A percentile compares a stretch with the other conserved stretches of the same genome.
These are phyloP conservation scores for Peromyscus leucopus DNA, from an alignment of 2,113 vertebrate species.

Conservation along the genomic window DNA sequence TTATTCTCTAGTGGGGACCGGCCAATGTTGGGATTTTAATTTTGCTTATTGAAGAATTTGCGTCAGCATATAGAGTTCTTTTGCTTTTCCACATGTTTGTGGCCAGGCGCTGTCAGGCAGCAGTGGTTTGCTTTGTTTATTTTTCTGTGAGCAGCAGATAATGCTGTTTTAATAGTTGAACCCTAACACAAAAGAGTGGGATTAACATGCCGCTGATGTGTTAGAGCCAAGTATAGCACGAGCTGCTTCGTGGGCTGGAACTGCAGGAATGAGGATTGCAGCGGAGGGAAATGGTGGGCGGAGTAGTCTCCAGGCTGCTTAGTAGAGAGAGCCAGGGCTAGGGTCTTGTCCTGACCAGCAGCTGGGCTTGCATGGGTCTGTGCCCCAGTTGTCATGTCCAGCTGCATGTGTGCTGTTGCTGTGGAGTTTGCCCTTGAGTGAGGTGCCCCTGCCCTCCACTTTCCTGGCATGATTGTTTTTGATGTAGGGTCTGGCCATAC, in stretches of 20 bases:
- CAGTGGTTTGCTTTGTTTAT: not conserved
- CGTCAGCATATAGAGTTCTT: not conserved
- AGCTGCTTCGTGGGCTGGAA: not conserved
- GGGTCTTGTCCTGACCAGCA: not conserved
- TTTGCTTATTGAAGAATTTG: not conserved
- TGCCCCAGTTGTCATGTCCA: not conserved
- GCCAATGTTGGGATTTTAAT: not conserved
- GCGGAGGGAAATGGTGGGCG: not conserved
- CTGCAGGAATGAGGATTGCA: not conserved
- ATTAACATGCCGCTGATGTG: not conserved
- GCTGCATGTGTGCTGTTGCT: not conserved
- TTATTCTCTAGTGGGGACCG: not conserved
- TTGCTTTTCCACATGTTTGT: not conserved
- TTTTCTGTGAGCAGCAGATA: not conserved
- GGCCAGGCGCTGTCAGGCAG: not conserved
- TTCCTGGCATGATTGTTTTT: not conserved
- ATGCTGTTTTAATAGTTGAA: not conserved
- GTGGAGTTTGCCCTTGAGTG: not conserved
- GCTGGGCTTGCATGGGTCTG: not conserved
- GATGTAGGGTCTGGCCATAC: not conserved
- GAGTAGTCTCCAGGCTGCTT: accelerated
- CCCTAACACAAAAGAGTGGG: conserved; percentile 16
- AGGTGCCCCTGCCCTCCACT: too few species aligned
- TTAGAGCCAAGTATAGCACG: not conserved
- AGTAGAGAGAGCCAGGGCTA: not conserved